Evolutionary conservation across 1,140 invertebrate genomes (phyloP), one percentile per base, ranked within the genome.

Genomic region (Teleogryllus occipitalis): DNA sequence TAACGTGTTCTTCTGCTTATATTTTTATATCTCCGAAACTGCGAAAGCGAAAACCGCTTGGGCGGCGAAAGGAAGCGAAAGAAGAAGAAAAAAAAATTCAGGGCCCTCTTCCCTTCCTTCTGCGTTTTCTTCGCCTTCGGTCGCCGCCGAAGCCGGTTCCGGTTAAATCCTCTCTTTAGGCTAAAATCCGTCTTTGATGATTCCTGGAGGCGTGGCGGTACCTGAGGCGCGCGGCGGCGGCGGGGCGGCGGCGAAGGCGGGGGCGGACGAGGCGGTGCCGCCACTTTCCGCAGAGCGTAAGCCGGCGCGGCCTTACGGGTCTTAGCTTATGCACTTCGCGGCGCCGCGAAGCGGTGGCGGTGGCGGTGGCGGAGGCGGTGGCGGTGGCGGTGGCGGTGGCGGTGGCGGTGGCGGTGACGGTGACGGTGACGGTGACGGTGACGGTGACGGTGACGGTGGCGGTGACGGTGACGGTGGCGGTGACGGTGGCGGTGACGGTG

Each of bases 121-220:
- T 18, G 18, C 54, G 54, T 65, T 14, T 18, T 65, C 54, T 65
- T 65, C 54, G 54, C 54, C 54, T 54, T 65, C 54, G 18, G 54
- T 18, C 10, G 54, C 54, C 54, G 54, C 18, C 54, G 54, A 65
- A 65, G 54, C 54, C 54, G 54, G 54, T 77, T 47, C 18, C 76
- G 14, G 22, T n/a, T 27, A 79, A 79, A 79, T 79, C 78, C 78
- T 79, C 47, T 47, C 78, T 47, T 79, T 65, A 75, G 73, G 78
- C 78, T 74, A 21, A 79, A 79, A 79, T 79, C 78, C 78, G 78
- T 75, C 78, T 79, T 79, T 79, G 77, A 78, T 78, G 78, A 79
- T 79, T 79, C 73, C 78, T 8, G 76, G 47, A 48, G 54, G 54
- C 54, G 18, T 39, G 54, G 54, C 2, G 54, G 54, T 65, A 65